These are phyloP conservation scores for Stegana nigrithorax DNA, from an alignment of 2,888 invertebrate genomes.

Conservation along the genomic window DNA sequence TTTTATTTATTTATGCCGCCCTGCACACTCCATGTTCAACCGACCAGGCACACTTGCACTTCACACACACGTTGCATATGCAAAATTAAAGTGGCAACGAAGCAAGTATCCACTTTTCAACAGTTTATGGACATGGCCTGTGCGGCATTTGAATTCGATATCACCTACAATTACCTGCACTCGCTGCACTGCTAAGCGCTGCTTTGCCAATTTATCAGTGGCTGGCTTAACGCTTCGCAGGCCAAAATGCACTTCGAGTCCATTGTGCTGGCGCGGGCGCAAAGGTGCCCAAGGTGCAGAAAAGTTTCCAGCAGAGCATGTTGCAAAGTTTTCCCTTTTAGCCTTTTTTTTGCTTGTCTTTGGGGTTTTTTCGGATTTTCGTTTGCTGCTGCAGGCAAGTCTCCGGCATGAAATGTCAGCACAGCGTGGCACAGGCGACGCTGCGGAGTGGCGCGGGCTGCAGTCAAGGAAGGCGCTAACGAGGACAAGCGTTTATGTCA, in stretches of 20 bases:
- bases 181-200: constrained; percentile 33
- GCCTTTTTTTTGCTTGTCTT: not conserved
- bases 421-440: constrained; percentile 45
- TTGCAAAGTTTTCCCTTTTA: constrained; percentile 3
- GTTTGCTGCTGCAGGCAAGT: constrained; percentile 35
- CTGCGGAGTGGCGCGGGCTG: not conserved
- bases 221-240: constrained; percentile 27
- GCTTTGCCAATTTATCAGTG: constrained; percentile 51
- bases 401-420: constrained; percentile 23
- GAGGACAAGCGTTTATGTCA: constrained; percentile 63
- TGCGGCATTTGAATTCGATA: constrained; percentile 47
- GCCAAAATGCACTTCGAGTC: not conserved
- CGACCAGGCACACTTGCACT: constrained; percentile 28
- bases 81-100: constrained; percentile 43
- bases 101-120: not conserved
- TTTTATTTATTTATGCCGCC: constrained; percentile 4
- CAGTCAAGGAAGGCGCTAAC: constrained; percentile 48
- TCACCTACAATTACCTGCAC: constrained; percentile 31
- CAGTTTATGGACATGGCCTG: not conserved
- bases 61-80: no score
- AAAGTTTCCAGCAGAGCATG: not conserved
- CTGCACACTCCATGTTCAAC: not conserved
- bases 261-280: constrained; percentile 2
- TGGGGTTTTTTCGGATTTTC: no score
- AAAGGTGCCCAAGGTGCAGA: constrained; percentile 3